Evolutionary conservation across 2,888 invertebrate genomes (phyloP), one percentile per base, ranked within the genome.

Genomic region (Andrena haemorrhoa): DNA sequence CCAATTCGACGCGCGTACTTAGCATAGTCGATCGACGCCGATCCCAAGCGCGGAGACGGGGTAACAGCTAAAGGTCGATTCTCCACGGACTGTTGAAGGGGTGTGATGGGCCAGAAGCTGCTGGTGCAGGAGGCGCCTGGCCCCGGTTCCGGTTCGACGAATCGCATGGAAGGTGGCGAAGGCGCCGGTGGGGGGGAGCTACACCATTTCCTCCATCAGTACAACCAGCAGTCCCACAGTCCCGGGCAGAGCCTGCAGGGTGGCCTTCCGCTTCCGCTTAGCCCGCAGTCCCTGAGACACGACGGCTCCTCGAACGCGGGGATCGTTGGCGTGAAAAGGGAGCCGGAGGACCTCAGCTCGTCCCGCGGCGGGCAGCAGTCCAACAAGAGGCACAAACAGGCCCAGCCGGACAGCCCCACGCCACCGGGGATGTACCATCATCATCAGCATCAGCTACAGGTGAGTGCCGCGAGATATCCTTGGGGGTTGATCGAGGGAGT

Each of bases 321-420:
- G 68, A 91, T 93, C 82, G 88, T 91, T 75, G 93, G 93, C 74
- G 96, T 97, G 94, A 97, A 97, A 95, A 96, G 97, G 94, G 97
- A 97, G 94, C 97, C 97, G 91, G 97, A 97, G 95, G 97, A 97
- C 94, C 95, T 97, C 89, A 97, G 97, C 95, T 94, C 94, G 58
- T 93, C 94, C 60, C 90, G 93, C 56, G 91, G 91, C 29, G 92
- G 89, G 69, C 92, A 94, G 88, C 89, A 91, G 87, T 84, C 93
- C 82, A 91, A 89, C 91, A 91, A 93, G 89, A 90, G 91, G 82
- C 90, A 91, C 83, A 93, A 93, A 84, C 92, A 91, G 83, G 85
- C 89, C 20, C 93, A 93, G 66, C 92, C 93, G 75, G 93, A 93
- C 70, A 93, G 93, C 75, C 93, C 94, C 35, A 93, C 93, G 76